Conservation (phyloP, 1,140 invertebrate species). For the Drosophila willistoni region DNA sequence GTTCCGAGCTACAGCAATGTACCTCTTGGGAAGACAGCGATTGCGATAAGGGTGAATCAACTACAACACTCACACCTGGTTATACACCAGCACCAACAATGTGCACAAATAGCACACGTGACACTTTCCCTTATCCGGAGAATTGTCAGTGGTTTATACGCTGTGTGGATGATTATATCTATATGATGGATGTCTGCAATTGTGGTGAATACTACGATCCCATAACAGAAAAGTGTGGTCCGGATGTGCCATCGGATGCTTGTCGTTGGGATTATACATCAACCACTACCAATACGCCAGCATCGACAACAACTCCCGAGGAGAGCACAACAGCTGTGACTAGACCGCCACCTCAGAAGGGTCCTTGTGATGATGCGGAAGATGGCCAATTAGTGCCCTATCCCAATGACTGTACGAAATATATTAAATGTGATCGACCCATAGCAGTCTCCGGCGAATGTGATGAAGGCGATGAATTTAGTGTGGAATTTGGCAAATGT, state of each 20-base stretch:
- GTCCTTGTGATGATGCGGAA: conserved; percentile 51
- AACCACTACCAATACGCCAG: conserved; percentile 39
- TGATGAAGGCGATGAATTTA: conserved; percentile 58
- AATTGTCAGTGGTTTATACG: conserved; percentile 71
- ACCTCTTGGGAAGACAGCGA: conserved; percentile 59
- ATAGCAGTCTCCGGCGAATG: conserved; percentile 63
- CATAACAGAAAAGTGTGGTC: conserved; percentile 45
- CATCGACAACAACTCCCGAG: conserved; percentile 26
- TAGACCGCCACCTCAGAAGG: conserved; percentile 56
- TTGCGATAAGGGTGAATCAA: conserved; percentile 54
- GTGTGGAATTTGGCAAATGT: conserved; percentile 35
- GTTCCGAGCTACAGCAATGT: conserved; percentile 42
- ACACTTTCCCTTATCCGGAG: conserved; percentile 62
- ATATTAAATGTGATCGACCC: conserved; percentile 59
- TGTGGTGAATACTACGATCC: conserved; percentile 71
- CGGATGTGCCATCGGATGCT: conserved; percentile 58
- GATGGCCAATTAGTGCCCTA: conserved; percentile 59
- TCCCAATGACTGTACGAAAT: conserved; percentile 72
- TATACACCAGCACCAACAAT: conserved; percentile 45
- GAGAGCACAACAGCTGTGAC: conserved; percentile 32
- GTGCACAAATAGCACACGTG: conserved; percentile 58
- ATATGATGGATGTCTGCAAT: conserved; percentile 73
- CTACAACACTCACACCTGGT: conserved; percentile 27
- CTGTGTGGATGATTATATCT: conserved; percentile 65
- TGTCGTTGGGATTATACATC: conserved; percentile 65